Conservation (phyloP, 2,797 vertebrate genomes). For the Emydoidea blandingii region DNA sequence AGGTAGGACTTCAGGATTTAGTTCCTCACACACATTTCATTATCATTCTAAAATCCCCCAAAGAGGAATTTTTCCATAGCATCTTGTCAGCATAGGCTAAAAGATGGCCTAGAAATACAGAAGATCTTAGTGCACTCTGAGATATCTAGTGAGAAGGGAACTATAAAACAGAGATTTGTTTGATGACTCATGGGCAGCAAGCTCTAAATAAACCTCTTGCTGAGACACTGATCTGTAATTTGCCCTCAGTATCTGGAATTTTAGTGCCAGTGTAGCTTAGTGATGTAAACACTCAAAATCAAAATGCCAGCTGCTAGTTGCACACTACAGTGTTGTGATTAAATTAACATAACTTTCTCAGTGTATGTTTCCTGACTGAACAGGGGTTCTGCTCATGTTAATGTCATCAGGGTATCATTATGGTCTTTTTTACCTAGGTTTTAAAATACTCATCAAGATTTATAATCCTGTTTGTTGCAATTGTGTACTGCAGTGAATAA, state of each 20-base stretch:
- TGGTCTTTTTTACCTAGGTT: neutral
- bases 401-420: neutral
- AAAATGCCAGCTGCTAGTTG: neutral
- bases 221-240: neutral
- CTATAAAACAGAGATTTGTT: neutral
- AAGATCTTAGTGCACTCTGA: rapidly evolving
- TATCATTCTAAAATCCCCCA: neutral
- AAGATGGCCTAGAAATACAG: neutral
- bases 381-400: neutral
- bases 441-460: neutral
- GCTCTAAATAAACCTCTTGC: neutral
- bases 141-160: neutral
- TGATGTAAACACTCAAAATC: neutral
- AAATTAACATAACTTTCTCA: neutral
- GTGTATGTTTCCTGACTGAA: neutral
- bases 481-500: neutral
- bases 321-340: rapidly evolving
- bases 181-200: neutral
- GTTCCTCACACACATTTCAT: neutral
- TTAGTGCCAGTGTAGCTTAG: neutral
- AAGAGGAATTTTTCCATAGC: neutral
- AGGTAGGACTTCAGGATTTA: neutral
- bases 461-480: neutral
- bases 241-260: rapidly evolving
- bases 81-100: neutral